A percentile compares a stretch with the other conserved stretches of the same genome.
Evolutionary conservation across 2,113 vertebrate genomes (phyloP).

Genomic region (Thalassoma bifasciatum): DNA sequence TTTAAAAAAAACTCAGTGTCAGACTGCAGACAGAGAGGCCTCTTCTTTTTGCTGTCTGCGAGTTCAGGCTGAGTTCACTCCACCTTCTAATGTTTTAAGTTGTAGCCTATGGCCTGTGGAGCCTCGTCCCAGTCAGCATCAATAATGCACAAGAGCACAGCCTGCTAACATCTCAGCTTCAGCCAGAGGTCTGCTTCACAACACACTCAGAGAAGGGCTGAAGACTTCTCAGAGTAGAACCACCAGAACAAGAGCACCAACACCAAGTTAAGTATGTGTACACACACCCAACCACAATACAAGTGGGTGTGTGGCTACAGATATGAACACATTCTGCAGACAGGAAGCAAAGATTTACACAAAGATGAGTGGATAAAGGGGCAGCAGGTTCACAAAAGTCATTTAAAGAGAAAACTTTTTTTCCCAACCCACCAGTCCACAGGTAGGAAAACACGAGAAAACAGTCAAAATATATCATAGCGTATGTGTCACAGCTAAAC

Average conservation of each 20-base stretch:
- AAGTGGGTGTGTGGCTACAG: too few relatives aligned
- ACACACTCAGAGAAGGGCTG: constrained; percentile 44
- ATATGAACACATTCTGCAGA: not conserved
- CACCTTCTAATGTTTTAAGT: constrained; percentile 59
- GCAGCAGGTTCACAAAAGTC: not conserved
- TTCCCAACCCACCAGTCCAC: too few relatives aligned
- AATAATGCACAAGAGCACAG: constrained; percentile 74
- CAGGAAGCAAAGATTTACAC: not conserved
- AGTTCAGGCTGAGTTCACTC: constrained; percentile 71
- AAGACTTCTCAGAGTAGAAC: constrained; percentile 38
- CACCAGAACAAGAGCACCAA: constrained; percentile 34
- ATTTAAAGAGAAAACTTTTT: too few relatives aligned
- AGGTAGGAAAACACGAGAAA: too few relatives aligned
- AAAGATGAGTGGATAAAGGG: too few relatives aligned
- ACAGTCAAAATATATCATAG: too few relatives aligned
- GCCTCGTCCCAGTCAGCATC: constrained; percentile 63
- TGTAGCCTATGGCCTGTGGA: constrained; percentile 57
- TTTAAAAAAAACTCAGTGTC: constrained; percentile 31
- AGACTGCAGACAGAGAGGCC: constrained; percentile 14
- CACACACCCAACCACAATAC: not conserved
- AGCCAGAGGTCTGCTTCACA: constrained; percentile 45
- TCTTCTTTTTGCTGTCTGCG: constrained; percentile 26
- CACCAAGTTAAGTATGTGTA: constrained; percentile 23
- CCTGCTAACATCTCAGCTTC: constrained; percentile 63
- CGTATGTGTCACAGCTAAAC: too few relatives aligned